These are phyloP conservation scores for Priocnemis perturbator DNA, from an alignment of 2,888 invertebrate genomes.

Conservation along the genomic window DNA sequence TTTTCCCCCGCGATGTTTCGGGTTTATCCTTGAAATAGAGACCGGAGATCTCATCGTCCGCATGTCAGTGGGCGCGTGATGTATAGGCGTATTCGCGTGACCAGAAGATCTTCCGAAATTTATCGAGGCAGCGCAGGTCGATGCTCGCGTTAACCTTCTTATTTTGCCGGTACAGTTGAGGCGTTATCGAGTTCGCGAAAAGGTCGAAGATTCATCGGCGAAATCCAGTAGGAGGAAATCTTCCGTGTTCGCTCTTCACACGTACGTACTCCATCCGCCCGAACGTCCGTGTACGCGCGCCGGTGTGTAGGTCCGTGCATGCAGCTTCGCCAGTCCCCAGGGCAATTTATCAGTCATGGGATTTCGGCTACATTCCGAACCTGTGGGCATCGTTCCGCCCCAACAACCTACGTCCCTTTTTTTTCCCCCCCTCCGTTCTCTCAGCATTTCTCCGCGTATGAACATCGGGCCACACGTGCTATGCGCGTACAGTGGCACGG, in stretches of 20 bases:
- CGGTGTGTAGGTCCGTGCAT: constrained; percentile 6
- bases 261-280: neutral
- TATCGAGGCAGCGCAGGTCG: constrained; percentile 21
- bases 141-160: constrained; percentile 27
- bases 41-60: constrained; percentile 24
- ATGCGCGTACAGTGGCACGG: no score
- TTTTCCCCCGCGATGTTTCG: constrained; percentile 7
- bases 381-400: constrained; percentile 48
- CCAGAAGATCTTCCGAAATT: constrained; percentile 45
- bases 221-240: constrained; percentile 18
- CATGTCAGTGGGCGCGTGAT: constrained; percentile 22
- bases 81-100: neutral
- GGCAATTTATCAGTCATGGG: constrained; percentile 48
- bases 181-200: constrained; percentile 43
- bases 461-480: no score
- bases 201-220: constrained; percentile 42
- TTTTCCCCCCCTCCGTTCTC: no score
- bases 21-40: constrained; percentile 10
- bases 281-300: constrained; percentile 17
- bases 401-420: constrained; percentile 16
- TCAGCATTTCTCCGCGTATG: no score
- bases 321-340: constrained; percentile 5
- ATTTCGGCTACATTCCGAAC: constrained; percentile 47
- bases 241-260: constrained; percentile 6
- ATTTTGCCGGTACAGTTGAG: constrained; percentile 41